Evolutionary conservation across 2,113 vertebrate genomes (phyloP), one percentile per base, ranked within the genome.

Genomic region (Megalops atlanticus): DNA sequence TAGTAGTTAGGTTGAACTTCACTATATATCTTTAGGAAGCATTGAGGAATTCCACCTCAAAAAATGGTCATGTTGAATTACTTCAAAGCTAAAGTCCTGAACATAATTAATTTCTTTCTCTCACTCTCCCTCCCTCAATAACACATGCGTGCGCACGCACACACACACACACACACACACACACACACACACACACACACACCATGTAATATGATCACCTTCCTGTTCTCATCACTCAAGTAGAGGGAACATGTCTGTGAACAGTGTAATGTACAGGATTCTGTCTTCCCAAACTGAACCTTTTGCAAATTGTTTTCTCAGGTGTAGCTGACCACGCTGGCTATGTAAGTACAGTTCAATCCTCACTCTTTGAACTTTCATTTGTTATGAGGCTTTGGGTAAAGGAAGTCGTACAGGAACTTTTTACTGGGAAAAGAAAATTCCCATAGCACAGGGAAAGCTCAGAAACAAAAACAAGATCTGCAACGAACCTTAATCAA

Each of bases 291-390:
- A 64, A 74, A 47, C 38, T 81, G 49, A 36, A 39, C 18, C 40
- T 43, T 5, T 33, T 40, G 77, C 43, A 36, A 38, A 45, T 73
- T 64, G 12, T 82, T 79, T 79, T 16, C n/a, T 16, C 78, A 80
- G 74, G 41, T 33, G 40, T 47, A 45, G 12, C 38, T 47, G 43
- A 79, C 33, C 33, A 75, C 40, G 5, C 54, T 8, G 38, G n/a
- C 36, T 36, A 74, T 31, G 80, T 81, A 58, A 82, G 77, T 82
- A 8, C 21, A n/a, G 5, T 49, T 70, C 38, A 18, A 14, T 45
- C 12, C 14, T 69, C 69, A 71, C 1, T n/a, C n/a, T n/a, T n/a
- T n/a, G n/a, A n/a, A n/a, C n/a, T n/a, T n/a, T n/a, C n/a, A 36
- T 36, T 71, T 15, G n/a, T 71, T 70, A 7, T n/a, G 10, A 14